Conservation (phyloP, 2,113 vertebrate species). For the Corythornis madagascariensis region DNA sequence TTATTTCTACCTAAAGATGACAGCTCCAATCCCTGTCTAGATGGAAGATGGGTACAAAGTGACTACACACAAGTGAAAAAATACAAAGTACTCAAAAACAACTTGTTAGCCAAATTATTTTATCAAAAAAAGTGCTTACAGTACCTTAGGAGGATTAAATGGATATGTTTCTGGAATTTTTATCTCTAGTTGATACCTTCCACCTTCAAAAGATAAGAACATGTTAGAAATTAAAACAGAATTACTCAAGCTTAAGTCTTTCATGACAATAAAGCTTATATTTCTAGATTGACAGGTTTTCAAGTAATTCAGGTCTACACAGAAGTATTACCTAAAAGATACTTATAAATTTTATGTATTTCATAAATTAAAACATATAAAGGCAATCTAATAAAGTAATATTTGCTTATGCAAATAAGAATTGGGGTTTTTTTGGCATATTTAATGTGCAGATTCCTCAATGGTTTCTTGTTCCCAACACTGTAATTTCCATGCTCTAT, state of each 20-base stretch:
- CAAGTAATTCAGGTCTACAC: neutral
- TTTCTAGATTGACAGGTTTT: neutral
- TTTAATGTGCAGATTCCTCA: neutral
- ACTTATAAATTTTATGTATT: neutral
- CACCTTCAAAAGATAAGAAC: constrained; percentile 79
- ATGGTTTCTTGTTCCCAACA: neutral
- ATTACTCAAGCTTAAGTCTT: neutral
- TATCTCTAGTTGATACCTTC: constrained; percentile 96
- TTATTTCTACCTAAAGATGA: neutral
- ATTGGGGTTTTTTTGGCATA: neutral
- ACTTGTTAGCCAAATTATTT: neutral
- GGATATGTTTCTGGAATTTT: constrained; percentile 99
- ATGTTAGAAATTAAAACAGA: neutral
- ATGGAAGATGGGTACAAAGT: neutral
- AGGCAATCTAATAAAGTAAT: neutral
- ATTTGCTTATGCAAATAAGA: neutral
- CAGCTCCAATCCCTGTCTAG: neutral
- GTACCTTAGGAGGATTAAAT: constrained; percentile 98
- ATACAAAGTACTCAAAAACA: neutral
- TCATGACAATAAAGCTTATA: neutral
- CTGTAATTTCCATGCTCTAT: neutral
- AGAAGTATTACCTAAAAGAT: neutral
- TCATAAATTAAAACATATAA: neutral
- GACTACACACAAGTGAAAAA: neutral
- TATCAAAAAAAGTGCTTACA: constrained; percentile 51